Evolutionary conservation across 2,797 vertebrate genomes (phyloP).

Genomic region (Neostethus bicornis): DNA sequence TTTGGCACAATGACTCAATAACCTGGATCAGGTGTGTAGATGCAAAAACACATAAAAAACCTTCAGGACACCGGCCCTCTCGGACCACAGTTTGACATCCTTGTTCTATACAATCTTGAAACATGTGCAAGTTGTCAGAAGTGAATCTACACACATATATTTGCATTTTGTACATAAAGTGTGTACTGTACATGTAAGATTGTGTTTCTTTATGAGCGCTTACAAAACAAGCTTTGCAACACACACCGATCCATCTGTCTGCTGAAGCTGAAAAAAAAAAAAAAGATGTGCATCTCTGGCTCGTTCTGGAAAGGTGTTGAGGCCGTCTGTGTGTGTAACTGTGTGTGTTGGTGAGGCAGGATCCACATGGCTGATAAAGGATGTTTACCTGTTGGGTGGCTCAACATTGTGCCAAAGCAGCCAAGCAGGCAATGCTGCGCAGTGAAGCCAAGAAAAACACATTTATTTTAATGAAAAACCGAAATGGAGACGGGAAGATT

Average conservation of each 20-base stretch:
- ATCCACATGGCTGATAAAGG: slow-evolving; percentile 51
- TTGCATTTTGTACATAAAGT: slow-evolving; percentile 32
- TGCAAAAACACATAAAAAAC: too few species aligned
- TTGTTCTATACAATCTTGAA: too few species aligned
- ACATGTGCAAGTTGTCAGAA: slow-evolving; percentile 12
- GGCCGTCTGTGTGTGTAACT: too few species aligned
- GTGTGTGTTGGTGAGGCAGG: slow-evolving; percentile 21
- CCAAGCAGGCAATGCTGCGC: slow-evolving; percentile 42
- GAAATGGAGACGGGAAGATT: slow-evolving; percentile 27
- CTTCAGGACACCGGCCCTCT: too few species aligned
- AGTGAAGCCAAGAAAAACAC: slow-evolving; percentile 41
- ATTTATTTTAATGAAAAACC: slow-evolving; percentile 49
- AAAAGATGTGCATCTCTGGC: slow-evolving; percentile 29
- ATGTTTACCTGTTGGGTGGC: slow-evolving; percentile 55
- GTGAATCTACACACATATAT: background rate
- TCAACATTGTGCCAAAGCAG: slow-evolving; percentile 44
- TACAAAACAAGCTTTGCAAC: slow-evolving; percentile 25
- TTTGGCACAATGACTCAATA: too few species aligned
- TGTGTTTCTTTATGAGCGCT: slow-evolving; percentile 18
- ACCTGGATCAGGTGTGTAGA: too few species aligned
- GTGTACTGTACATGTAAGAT: slow-evolving; percentile 13
- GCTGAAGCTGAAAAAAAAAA: slow-evolving; percentile 13
- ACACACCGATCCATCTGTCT: slow-evolving; percentile 38
- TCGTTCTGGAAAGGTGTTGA: slow-evolving; percentile 35
- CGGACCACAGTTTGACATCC: slow-evolving; percentile 23